Percentiles rank a stretch among this genome's conserved stretches.
phyloP scores from a whole-genome alignment of 64 coral and sea anemone species.

The Actinia tenebrosa region DNA sequence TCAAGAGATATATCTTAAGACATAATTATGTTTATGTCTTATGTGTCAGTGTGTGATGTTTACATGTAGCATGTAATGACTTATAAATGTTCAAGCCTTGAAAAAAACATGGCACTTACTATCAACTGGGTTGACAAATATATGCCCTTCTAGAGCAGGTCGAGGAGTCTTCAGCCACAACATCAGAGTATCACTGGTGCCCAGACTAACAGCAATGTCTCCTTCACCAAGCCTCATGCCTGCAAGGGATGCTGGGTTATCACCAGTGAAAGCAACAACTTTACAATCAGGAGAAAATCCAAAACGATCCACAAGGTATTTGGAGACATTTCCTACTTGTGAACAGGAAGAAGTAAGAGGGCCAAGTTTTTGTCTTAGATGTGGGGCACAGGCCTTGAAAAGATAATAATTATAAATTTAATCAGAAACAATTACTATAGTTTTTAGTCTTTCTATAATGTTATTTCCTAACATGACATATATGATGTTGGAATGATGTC shows the following conservation, averaged over 20 bases:
- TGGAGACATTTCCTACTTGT: slow-evolving; percentile 60
- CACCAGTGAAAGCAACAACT: slow-evolving; percentile 95
- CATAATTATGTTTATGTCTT: too few relatives aligned
- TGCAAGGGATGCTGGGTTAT: slow-evolving; percentile 96
- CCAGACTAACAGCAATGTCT: slow-evolving; percentile 86
- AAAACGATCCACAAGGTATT: slow-evolving; percentile 67
- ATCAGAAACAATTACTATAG: too few relatives aligned
- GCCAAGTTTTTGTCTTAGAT: slow-evolving; percentile 73
- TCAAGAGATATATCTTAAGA: too few relatives aligned
- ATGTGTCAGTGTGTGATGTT: too few relatives aligned
- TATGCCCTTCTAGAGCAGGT: slow-evolving; percentile 88
- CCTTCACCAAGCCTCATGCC: slow-evolving; percentile 72
- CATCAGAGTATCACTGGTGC: slow-evolving; percentile 96
- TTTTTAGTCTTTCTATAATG: too few relatives aligned
- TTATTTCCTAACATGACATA: too few relatives aligned
- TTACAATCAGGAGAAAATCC: slow-evolving; percentile 80
- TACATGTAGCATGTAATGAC: too few relatives aligned
- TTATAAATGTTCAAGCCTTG: too few relatives aligned
- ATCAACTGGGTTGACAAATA: slow-evolving; percentile 96
- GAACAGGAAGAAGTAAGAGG: slow-evolving; percentile 51
- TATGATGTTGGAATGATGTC: too few relatives aligned
- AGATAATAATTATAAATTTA: neutral
- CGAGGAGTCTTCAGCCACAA: slow-evolving; percentile 63
- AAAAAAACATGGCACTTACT: slow-evolving; percentile 35
- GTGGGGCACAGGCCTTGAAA: slow-evolving; percentile 79